A percentile compares a stretch with the other conserved stretches of the same genome.
Conservation (phyloP, 2,888 invertebrate genomes). For the Patella pellucida region DNA sequence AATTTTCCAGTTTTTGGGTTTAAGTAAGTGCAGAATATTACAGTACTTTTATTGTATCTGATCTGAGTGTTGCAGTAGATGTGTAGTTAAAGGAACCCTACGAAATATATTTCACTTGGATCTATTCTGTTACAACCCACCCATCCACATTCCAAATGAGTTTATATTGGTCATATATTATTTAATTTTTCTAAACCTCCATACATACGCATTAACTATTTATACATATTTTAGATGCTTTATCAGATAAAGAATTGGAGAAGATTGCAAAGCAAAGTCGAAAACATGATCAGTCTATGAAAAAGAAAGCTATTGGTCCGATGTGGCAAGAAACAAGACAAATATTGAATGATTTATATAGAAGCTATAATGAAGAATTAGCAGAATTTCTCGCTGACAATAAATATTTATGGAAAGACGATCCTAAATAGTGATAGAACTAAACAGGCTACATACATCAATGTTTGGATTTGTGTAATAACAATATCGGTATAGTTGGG, state of each 20-base stretch:
- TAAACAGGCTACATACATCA: too few species aligned
- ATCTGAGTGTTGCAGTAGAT: background rate
- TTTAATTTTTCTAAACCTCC: too few species aligned
- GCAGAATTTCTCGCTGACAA: constrained; percentile 30
- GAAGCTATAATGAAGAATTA: constrained; percentile 32
- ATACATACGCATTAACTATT: too few species aligned
- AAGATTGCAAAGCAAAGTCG: constrained; percentile 12
- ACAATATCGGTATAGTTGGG: too few species aligned
- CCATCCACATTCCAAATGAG: too few species aligned
- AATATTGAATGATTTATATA: constrained; percentile 34
- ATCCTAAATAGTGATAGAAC: too few species aligned
- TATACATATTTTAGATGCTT: background rate
- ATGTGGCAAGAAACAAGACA: constrained; percentile 36
- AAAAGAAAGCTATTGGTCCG: constrained; percentile 30
- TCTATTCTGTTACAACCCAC: too few species aligned
- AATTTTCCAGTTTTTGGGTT: constrained; percentile 40
- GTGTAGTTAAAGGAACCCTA: background rate
- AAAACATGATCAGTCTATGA: constrained; percentile 19
- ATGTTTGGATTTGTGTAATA: too few species aligned
- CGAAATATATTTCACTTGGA: background rate
- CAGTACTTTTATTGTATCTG: background rate
- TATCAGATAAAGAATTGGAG: constrained; percentile 21
- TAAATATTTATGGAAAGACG: constrained; percentile 20
- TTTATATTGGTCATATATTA: too few species aligned
- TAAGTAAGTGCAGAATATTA: constrained; percentile 37